Conservation (phyloP, 2,888 invertebrate genomes). For the Autographa gamma region DNA sequence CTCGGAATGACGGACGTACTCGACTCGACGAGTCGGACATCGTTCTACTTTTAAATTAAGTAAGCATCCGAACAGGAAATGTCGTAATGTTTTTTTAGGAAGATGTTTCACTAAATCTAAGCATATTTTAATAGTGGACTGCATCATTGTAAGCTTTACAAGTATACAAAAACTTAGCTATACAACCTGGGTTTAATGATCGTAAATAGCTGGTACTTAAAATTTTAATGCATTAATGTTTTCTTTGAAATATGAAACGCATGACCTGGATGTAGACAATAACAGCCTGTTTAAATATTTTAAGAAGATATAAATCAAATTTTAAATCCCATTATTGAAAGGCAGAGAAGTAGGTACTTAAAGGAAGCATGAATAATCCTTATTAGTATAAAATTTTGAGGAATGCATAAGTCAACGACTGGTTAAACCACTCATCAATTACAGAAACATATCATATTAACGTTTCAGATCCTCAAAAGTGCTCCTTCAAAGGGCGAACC, state of each 20-base stretch:
- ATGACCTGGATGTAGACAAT: not conserved
- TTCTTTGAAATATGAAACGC: not conserved
- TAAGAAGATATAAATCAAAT: not conserved
- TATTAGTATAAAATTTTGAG: slow-evolving; percentile 29
- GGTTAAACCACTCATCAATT: slow-evolving; percentile 49
- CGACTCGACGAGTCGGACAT: slow-evolving; percentile 10
- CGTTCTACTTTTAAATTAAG: slow-evolving; percentile 1
- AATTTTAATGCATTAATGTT: not conserved
- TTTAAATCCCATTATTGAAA: slow-evolving; percentile 14
- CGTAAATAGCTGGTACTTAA: not conserved
- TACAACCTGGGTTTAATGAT: not conserved
- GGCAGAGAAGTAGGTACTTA: slow-evolving; percentile 5
- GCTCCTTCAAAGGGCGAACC: slow-evolving; percentile 62
- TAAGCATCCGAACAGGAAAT: not conserved
- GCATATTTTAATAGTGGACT: no score
- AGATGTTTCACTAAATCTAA: not conserved
- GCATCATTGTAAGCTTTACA: not conserved
- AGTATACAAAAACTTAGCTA: not conserved
- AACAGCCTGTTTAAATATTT: not conserved
- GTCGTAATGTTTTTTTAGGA: not conserved
- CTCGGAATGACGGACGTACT: slow-evolving; percentile 30
- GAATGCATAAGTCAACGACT: slow-evolving; percentile 40
- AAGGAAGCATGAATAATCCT: slow-evolving; percentile 25
- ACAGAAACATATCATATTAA: slow-evolving; percentile 64
- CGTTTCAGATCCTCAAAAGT: slow-evolving; percentile 66